These are phyloP conservation scores for Bombus huntii DNA, from an alignment of 1,140 invertebrate genomes.

Conservation along the genomic window DNA sequence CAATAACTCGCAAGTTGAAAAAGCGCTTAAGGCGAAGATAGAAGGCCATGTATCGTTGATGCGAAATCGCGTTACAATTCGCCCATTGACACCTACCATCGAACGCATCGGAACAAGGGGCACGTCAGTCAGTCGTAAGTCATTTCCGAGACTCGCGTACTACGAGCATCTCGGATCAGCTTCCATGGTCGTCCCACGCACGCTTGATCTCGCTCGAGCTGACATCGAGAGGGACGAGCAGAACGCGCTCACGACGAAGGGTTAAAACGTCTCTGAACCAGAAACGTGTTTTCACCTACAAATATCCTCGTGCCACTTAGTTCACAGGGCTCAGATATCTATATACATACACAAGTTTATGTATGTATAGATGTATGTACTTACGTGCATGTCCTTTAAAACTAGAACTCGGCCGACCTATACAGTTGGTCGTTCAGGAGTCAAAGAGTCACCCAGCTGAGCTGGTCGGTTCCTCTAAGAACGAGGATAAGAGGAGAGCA, in stretches of 20 bases:
- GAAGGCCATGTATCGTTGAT: neutral
- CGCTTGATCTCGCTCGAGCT: conserved; percentile 4
- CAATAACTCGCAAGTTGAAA: neutral
- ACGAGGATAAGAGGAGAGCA: conserved; percentile 3
- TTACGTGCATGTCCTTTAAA: conserved; percentile 59
- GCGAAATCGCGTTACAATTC: conserved; percentile 24
- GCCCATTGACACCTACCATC: conserved; percentile 32
- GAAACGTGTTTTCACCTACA: conserved; percentile 20
- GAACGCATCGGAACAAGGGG: conserved; percentile 9
- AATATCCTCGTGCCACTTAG: conserved; percentile 41
- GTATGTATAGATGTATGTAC: neutral
- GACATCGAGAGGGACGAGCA: neutral
- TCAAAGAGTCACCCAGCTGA: conserved; percentile 49
- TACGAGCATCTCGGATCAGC: conserved; percentile 23
- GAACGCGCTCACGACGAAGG: conserved; percentile 7
- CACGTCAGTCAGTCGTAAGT: conserved; percentile 17
- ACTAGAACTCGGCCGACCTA: conserved; percentile 66
- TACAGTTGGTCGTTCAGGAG: conserved; percentile 51
- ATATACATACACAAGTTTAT: too few species aligned
- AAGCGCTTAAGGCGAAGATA: neutral
- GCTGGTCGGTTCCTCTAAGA: conserved; percentile 11
- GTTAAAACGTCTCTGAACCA: conserved; percentile 18
- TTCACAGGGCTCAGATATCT: neutral
- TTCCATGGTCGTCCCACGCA: conserved; percentile 36
- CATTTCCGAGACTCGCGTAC: neutral